Evolutionary conservation across 1,140 invertebrate species (phyloP).

Genomic region (Drosophila chauvacae): DNA sequence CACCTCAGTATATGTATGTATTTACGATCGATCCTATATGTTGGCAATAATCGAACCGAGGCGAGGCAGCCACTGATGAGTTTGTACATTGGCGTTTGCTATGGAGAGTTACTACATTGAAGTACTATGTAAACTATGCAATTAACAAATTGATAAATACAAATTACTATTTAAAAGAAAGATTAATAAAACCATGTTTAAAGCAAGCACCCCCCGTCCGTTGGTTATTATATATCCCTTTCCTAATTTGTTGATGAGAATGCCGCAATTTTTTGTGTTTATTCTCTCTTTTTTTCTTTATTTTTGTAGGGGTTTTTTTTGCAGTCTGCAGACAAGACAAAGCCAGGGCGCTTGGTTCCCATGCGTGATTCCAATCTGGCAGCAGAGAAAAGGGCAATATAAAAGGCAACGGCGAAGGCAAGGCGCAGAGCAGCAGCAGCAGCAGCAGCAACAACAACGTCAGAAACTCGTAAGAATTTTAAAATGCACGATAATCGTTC

Average conservation of each 20-base stretch:
- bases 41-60: conserved; percentile 50
- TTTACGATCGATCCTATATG: conserved; percentile 50
- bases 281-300: conserved; percentile 4
- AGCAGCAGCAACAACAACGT: conserved; percentile 52
- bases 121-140: conserved; percentile 70
- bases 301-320: neutral
- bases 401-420: conserved; percentile 62
- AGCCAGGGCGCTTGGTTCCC: conserved; percentile 78
- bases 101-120: conserved; percentile 41
- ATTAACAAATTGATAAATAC: conserved; percentile 80
- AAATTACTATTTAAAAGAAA: conserved; percentile 67
- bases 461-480: conserved; percentile 84
- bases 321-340: conserved; percentile 73
- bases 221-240: conserved; percentile 24
- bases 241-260: conserved; percentile 47
- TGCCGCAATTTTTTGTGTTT: conserved; percentile 43
- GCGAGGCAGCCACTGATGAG: conserved; percentile 22
- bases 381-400: conserved; percentile 73
- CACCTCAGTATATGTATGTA: conserved; percentile 33
- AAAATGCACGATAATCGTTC: conserved; percentile 85
- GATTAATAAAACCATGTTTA: conserved; percentile 76
- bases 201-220: conserved; percentile 27
- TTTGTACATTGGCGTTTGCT: conserved; percentile 41
- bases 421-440: conserved; percentile 38
- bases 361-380: conserved; percentile 79